A percentile compares a stretch with the other conserved stretches of the same genome.
phyloP scores from a whole-genome alignment of 2,797 vertebrate species.

The Liparis tanakae region DNA sequence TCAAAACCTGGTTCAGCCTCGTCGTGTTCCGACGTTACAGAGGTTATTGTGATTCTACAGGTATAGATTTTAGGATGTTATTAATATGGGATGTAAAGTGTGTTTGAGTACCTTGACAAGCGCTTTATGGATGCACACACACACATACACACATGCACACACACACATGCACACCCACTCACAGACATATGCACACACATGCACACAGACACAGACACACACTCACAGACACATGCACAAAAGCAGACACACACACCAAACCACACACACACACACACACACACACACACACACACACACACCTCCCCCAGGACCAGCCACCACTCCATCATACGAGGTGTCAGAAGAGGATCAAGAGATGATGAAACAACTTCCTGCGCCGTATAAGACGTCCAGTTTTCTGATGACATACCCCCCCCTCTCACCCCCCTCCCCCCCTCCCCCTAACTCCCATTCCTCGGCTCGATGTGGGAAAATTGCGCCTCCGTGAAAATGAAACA shows the following conservation, averaged over 20 bases:
- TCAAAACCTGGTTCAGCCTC: too few relatives aligned
- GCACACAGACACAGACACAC: constrained; percentile 35
- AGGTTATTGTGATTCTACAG: too few relatives aligned
- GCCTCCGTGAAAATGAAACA: constrained; percentile 66
- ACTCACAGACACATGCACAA: background rate
- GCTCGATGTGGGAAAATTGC: constrained; percentile 50
- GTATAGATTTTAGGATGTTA: too few relatives aligned
- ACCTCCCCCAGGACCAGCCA: constrained; percentile 28
- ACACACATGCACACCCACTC: too few relatives aligned
- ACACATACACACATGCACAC: too few relatives aligned
- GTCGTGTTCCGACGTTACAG: too few relatives aligned
- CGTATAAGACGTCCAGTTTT: constrained; percentile 36
- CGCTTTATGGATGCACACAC: too few relatives aligned
- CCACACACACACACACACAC: constrained; percentile 32
- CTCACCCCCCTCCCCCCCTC: constrained; percentile 31
- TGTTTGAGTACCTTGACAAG: too few relatives aligned
- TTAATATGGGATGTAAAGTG: too few relatives aligned
- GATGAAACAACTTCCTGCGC: constrained; percentile 68
- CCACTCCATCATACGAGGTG: constrained; percentile 59
- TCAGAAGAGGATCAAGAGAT: constrained; percentile 58
- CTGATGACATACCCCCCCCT: constrained; percentile 49
- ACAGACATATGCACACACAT: constrained; percentile 1
- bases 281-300: constrained; percentile 44
- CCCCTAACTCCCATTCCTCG: constrained; percentile 43
- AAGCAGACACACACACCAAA: constrained; percentile 19